Evolutionary conservation across 1,140 invertebrate species (phyloP).

Genomic region (Zaprionus kolodkinae): DNA sequence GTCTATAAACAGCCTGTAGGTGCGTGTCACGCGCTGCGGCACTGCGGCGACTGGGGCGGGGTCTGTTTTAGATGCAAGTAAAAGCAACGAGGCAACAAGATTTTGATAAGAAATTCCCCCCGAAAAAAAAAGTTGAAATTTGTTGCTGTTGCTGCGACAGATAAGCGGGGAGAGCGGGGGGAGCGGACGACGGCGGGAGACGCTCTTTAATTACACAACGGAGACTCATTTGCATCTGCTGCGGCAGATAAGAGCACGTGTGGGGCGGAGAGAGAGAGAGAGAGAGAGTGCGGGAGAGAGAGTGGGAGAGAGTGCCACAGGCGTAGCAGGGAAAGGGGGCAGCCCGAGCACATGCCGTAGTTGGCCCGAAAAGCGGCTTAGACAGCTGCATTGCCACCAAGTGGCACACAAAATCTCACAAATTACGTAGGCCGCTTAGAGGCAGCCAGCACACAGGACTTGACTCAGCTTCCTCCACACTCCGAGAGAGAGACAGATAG

Average conservation of each 20-base stretch:
- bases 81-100: constrained; percentile 15
- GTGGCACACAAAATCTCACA: constrained; percentile 47
- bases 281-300: background rate
- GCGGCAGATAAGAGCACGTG: constrained; percentile 40
- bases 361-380: constrained; percentile 43
- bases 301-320: background rate
- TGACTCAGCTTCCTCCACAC: constrained; percentile 30
- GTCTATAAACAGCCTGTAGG: constrained; percentile 28
- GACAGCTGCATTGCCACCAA: constrained; percentile 36
- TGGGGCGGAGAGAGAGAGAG: background rate
- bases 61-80: constrained; percentile 47
- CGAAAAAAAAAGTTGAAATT: constrained; percentile 26
- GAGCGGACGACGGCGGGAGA: background rate
- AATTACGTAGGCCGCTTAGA: constrained; percentile 42
- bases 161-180: constrained; percentile 48
- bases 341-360: constrained; percentile 23
- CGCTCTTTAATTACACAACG: constrained; percentile 59
- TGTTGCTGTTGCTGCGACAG: constrained; percentile 23
- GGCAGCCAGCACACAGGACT: constrained; percentile 22
- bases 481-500: background rate
- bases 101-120: constrained; percentile 55
- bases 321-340: background rate
- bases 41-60: background rate
- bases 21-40: background rate
- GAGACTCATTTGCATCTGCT: constrained; percentile 64